These are phyloP conservation scores for Acrossocheilus fasciatus DNA, from an alignment of 2,797 vertebrate species.

Conservation along the genomic window DNA sequence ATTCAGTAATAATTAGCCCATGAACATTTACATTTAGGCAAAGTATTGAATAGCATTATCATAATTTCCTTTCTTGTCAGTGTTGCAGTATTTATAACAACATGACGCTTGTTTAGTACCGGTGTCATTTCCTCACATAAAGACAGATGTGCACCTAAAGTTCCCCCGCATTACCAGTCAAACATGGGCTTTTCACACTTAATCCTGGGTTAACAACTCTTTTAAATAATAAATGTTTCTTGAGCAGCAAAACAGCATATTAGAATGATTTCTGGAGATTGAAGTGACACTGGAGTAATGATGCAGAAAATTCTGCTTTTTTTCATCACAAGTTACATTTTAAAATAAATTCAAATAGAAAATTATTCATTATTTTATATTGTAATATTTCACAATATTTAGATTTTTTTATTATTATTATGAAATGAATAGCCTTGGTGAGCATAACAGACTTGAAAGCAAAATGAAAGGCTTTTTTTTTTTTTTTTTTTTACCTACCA, in stretches of 20 bases:
- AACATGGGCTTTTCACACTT: not conserved
- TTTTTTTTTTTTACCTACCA: not conserved
- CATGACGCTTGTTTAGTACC: not conserved
- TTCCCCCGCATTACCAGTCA: not conserved
- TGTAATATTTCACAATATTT: not conserved
- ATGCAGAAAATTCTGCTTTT: not conserved
- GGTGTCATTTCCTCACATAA: not conserved
- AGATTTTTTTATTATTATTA: too few species aligned
- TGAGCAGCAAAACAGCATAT: not conserved
- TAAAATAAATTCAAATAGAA: not conserved
- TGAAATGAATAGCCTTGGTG: not conserved
- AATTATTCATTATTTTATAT: not conserved
- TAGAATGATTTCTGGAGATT: not conserved
- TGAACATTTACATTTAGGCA: conserved; percentile 5
- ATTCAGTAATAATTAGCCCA: not conserved
- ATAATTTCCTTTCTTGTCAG: conserved; percentile 7
- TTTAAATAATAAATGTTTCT: not conserved
- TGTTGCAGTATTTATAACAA: not conserved
- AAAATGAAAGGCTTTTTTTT: too few species aligned
- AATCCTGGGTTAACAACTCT: not conserved
- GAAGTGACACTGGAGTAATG: not conserved
- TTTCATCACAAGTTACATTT: not conserved
- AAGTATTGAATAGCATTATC: conserved; percentile 1
- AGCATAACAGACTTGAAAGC: not conserved
- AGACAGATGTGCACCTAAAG: not conserved